phyloP scores from a whole-genome alignment of 2,888 invertebrate genomes.

The Frankliniella fusca region DNA sequence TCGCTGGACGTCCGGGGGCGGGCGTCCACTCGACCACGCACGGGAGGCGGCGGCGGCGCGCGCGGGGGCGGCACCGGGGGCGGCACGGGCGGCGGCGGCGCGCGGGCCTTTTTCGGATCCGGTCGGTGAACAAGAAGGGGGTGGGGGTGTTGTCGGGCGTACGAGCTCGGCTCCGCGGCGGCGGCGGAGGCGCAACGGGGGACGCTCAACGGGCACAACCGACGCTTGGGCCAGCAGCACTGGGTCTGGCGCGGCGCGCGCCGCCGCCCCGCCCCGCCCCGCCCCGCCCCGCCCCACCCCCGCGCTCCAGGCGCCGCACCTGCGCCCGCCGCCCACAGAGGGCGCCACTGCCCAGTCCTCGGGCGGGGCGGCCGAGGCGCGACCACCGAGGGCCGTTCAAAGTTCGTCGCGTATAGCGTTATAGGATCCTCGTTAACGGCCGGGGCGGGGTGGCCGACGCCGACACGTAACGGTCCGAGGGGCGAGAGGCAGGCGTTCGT shows the following conservation, averaged over 20 bases:
- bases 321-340: not conserved
- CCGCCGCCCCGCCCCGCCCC: not conserved
- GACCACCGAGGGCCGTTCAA: not conserved
- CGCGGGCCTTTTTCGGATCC: not conserved
- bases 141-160: not conserved
- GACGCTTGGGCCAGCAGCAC: not conserved
- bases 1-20: not conserved
- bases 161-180: not conserved
- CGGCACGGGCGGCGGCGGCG: not conserved
- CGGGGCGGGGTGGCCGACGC: too few relatives aligned
- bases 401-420: not conserved
- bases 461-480: too few relatives aligned
- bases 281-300: not conserved
- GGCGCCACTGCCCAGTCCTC: not conserved
- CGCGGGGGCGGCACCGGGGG: not conserved
- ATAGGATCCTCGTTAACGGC: too few relatives aligned
- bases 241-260: not conserved
- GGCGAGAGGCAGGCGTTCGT: too few relatives aligned
- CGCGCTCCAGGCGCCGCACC: not conserved
- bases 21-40: not conserved
- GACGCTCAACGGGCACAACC: not conserved
- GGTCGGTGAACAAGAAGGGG: too few relatives aligned
- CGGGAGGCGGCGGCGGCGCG: not conserved
- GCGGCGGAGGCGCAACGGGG: not conserved
- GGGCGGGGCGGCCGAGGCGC: not conserved